phyloP scores from a whole-genome alignment of 2,113 vertebrate species.

The Hipposideros armiger region DNA sequence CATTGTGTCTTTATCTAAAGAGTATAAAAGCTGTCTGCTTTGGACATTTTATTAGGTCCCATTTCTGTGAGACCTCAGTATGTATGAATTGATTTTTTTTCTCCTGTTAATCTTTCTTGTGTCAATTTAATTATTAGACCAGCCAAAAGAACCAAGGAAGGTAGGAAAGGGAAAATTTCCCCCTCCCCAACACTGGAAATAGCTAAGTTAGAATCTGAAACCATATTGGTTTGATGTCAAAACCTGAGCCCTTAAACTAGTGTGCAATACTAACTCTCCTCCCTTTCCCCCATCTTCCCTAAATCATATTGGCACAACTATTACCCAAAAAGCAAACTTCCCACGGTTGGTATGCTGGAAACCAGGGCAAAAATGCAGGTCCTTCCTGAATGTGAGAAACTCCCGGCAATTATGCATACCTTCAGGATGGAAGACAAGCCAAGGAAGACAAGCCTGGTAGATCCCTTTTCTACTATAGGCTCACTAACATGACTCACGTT shows the following conservation, averaged over 20 bases:
- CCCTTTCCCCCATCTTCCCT: neutral
- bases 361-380: neutral
- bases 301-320: neutral
- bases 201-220: slow-evolving; percentile 47
- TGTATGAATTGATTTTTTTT: neutral
- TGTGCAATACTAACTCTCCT: neutral
- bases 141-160: neutral
- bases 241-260: neutral
- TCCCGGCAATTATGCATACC: neutral
- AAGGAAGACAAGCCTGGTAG: neutral
- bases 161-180: neutral
- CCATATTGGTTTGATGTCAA: neutral
- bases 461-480: neutral
- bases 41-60: neutral
- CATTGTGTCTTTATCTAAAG: neutral
- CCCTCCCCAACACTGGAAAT: neutral
- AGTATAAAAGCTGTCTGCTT: neutral
- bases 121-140: neutral
- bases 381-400: neutral
- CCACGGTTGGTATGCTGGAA: neutral
- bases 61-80: neutral
- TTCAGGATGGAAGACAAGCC: neutral
- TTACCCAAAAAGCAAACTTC: neutral
- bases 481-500: neutral
- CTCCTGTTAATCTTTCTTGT: neutral